Evolutionary conservation across 2,797 vertebrate genomes (phyloP).

Genomic region (Macropodus opercularis): DNA sequence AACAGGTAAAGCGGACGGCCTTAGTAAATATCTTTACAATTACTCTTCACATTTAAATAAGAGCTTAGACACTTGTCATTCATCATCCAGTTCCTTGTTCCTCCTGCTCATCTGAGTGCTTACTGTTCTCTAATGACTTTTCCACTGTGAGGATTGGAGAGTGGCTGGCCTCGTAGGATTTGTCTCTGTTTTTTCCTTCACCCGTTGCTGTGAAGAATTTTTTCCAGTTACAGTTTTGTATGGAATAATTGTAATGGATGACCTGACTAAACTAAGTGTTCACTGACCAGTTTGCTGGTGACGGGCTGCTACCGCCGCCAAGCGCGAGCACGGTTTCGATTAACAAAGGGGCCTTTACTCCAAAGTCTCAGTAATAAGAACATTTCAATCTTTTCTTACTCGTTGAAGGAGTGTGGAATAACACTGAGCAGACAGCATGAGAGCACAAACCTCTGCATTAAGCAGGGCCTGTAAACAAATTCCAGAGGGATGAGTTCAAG

Average conservation of each 20-base stretch:
- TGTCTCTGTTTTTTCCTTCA: conserved; percentile 45
- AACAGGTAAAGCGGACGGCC: conserved; percentile 26
- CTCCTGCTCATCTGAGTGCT: conserved; percentile 38
- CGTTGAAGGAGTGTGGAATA: conserved; percentile 41
- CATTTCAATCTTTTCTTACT: conserved; percentile 21
- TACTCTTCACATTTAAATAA: conserved; percentile 56
- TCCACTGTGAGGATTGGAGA: conserved; percentile 67
- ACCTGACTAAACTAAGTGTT: conserved; percentile 42
- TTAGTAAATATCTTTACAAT: conserved; percentile 36
- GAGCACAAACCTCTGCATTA: conserved; percentile 22
- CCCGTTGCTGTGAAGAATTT: conserved; percentile 64
- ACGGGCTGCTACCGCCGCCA: conserved; percentile 14
- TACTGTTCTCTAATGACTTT: conserved; percentile 68
- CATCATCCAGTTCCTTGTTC: conserved; percentile 40
- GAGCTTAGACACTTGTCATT: conserved; percentile 46
- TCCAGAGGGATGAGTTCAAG: conserved; percentile 60
- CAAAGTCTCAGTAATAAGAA: conserved; percentile 34
- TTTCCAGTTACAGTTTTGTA: conserved; percentile 77
- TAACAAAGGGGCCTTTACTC: conserved; percentile 33
- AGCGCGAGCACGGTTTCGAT: conserved; percentile 38
- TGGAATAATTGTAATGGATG: conserved; percentile 64
- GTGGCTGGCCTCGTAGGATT: conserved; percentile 57
- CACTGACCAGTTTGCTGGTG: conserved; percentile 19
- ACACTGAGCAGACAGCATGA: conserved; percentile 49
- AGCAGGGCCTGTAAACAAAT: conserved; percentile 58